Evolutionary conservation across 2,797 vertebrate genomes (phyloP).

Genomic region (Pelodytes ibericus): DNA sequence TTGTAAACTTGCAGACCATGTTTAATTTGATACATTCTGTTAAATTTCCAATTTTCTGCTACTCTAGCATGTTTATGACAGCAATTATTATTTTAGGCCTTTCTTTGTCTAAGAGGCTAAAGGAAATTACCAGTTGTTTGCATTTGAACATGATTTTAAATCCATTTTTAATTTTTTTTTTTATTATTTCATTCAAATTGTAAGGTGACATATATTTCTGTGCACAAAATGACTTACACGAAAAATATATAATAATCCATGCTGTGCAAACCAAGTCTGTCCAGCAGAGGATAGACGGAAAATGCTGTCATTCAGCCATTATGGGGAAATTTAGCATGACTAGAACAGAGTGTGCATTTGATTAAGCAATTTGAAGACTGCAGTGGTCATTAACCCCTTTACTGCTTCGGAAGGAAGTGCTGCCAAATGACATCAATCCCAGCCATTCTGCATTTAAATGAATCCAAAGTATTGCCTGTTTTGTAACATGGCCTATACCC

Average conservation of each 20-base stretch:
- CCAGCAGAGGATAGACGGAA: slow-evolving; percentile 75
- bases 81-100: neutral
- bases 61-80: neutral
- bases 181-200: neutral
- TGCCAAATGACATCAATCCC: slow-evolving; percentile 62
- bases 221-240: slow-evolving; percentile 45
- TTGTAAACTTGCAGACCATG: neutral
- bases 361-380: slow-evolving; percentile 70
- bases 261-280: slow-evolving; percentile 67
- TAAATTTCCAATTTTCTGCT: slow-evolving; percentile 13
- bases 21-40: slow-evolving; percentile 22
- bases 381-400: slow-evolving; percentile 69
- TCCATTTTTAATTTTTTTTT: too few relatives aligned
- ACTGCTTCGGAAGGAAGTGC: slow-evolving; percentile 67
- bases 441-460: slow-evolving; percentile 9
- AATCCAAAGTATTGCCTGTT: neutral
- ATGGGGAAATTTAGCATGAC: slow-evolving; percentile 76
- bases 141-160: too few relatives aligned
- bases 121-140: neutral
- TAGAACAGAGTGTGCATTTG: slow-evolving; percentile 74
- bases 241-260: slow-evolving; percentile 66
- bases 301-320: slow-evolving; percentile 70
- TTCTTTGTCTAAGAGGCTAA: neutral
- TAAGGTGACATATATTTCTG: neutral
- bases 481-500: too few relatives aligned